A percentile compares a stretch with the other conserved stretches of the same genome.
These are phyloP conservation scores for Semaprochilodus insignis DNA, from an alignment of 2,797 vertebrate genomes.

Conservation along the genomic window DNA sequence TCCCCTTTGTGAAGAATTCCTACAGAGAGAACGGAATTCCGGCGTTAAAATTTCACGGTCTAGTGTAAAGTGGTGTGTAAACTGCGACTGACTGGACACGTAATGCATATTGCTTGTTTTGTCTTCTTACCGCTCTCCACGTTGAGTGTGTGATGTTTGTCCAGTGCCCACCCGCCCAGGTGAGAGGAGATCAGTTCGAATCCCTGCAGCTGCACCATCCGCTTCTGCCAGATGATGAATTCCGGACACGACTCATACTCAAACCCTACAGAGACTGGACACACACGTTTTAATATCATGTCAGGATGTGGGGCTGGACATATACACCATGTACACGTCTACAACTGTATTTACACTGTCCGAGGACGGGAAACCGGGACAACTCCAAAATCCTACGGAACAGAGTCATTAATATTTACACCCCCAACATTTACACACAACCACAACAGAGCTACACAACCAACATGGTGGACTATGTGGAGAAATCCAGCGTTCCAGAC, in stretches of 20 bases:
- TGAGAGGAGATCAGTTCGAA: constrained; percentile 90
- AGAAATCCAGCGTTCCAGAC: too few relatives aligned
- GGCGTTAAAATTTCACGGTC: too few relatives aligned
- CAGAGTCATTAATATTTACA: too few relatives aligned
- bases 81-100: too few relatives aligned
- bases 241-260: constrained; percentile 88
- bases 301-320: neutral
- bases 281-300: constrained; percentile 29
- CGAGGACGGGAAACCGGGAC: too few relatives aligned
- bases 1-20: constrained; percentile 90
- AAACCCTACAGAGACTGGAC: constrained; percentile 87
- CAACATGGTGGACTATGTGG: too few relatives aligned
- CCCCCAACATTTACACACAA: too few relatives aligned
- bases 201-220: constrained; percentile 84
- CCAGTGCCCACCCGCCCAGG: constrained; percentile 88
- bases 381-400: too few relatives aligned
- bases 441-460: too few relatives aligned
- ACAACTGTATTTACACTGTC: too few relatives aligned
- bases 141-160: constrained; percentile 89
- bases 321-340: neutral
- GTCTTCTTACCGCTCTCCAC: constrained; percentile 79
- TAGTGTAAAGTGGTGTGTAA: too few relatives aligned
- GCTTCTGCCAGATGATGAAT: constrained; percentile 87
- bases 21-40: constrained; percentile 53
- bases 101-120: neutral